Base-by-base conservation (phyloP, 1,140 invertebrate species). In the Proctacanthus coquilletti region DNA sequence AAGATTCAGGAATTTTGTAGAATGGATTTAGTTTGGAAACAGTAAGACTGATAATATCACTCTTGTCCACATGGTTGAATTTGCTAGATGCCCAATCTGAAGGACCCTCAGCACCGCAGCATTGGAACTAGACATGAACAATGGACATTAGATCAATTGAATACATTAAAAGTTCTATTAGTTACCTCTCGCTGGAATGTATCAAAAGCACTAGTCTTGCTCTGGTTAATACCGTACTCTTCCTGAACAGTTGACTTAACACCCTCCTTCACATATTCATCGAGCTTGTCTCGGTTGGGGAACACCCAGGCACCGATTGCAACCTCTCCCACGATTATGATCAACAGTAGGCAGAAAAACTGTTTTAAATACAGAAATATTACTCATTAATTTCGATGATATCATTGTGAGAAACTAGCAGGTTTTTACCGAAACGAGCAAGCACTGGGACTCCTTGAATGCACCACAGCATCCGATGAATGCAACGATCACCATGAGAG, bases 381-480 rank as follows among this genome's bases (percentile, higher is more conserved):
- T 8, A 27, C 13, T 27, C 23, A 27, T 27, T 8, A 27, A 13
- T 8, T n/a, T n/a, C n/a, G n/a, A n/a, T n/a, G n/a, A n/a, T n/a
- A n/a, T n/a, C n/a, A n/a, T n/a, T n/a, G n/a, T n/a, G n/a, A n/a
- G n/a, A n/a, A n/a, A n/a, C n/a, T n/a, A n/a, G n/a, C n/a, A n/a
- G n/a, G n/a, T n/a, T 36, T 38, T 75, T 60, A 86, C 82, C 48
- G 79, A 72, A 41, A 84, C 71, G 8, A 97, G 70, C 69, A 92
- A 75, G 60, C 84, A 87, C 49, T 81, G 81, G 41, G 78, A 88
- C 61, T 92, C 85, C 44, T 76, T 74, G 36, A 84, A 74, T 9
- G 87, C 83, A 18, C 91, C 89, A 58, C 83, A 89, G 56, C 88
- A 94, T 36, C 91, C 92, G 20, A 93, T 71, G 61, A 94, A 83